phyloP scores from a whole-genome alignment of 2,113 vertebrate species.

The Chloropsis hardwickii region DNA sequence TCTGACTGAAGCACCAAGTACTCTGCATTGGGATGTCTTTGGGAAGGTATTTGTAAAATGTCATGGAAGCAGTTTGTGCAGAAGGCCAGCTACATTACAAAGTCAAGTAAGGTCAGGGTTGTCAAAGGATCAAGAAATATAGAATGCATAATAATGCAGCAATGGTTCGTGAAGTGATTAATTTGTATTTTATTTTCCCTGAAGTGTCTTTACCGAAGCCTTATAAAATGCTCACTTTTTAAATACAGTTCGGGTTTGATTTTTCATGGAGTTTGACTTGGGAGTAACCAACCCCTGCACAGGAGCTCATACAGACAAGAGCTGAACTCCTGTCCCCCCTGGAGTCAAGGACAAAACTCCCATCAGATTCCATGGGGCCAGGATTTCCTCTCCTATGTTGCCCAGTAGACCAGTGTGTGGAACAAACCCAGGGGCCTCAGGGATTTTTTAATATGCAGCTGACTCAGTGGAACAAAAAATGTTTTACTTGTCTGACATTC shows the following conservation, averaged over 20 bases:
- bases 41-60: neutral
- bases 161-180: slow-evolving; percentile 60
- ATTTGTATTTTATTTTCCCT: slow-evolving; percentile 64
- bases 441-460: neutral
- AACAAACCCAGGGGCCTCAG: neutral
- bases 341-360: slow-evolving; percentile 7
- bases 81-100: neutral
- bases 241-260: neutral
- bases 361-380: neutral
- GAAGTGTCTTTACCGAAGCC: slow-evolving; percentile 36
- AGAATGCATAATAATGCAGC: slow-evolving; percentile 45
- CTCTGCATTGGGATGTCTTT: neutral
- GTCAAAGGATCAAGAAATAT: slow-evolving; percentile 41
- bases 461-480: neutral
- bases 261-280: slow-evolving; percentile 16
- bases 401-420: neutral
- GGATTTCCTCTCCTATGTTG: neutral
- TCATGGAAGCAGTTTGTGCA: neutral
- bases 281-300: slow-evolving; percentile 1
- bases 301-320: neutral
- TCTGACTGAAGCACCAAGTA: neutral
- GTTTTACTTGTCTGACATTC: neutral
- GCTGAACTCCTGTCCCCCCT: neutral
- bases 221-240: slow-evolving; percentile 37
- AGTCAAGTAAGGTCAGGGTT: slow-evolving; percentile 47